Conservation (phyloP, 2,113 vertebrate species). For the Xenopus borealis region DNA sequence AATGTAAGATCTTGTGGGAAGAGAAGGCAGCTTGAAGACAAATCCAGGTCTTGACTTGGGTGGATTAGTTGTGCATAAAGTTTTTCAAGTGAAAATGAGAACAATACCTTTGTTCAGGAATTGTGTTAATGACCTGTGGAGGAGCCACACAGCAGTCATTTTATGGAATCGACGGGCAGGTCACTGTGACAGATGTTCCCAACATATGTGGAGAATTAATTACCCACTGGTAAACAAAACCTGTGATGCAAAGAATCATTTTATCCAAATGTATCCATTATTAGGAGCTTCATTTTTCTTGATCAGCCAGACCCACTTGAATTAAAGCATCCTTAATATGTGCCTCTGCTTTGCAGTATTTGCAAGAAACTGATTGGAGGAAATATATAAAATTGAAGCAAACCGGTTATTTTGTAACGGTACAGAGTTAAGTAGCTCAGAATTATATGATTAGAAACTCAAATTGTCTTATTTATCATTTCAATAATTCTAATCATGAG, state of each 20-base stretch:
- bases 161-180: slow-evolving; percentile 89
- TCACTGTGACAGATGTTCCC: slow-evolving; percentile 97
- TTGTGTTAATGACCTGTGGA: slow-evolving; percentile 88
- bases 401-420: slow-evolving; percentile 60
- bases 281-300: slow-evolving; percentile 93
- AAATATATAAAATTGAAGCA: no score
- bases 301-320: slow-evolving; percentile 78
- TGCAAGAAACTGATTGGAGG: slow-evolving; percentile 20
- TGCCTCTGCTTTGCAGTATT: slow-evolving; percentile 37
- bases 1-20: no score
- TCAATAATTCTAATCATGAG: no score
- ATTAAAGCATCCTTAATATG: slow-evolving; percentile 75
- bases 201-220: slow-evolving; percentile 99
- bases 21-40: no score
- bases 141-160: slow-evolving; percentile 86
- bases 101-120: slow-evolving; percentile 68
- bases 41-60: not conserved
- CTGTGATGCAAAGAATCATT: slow-evolving; percentile 92
- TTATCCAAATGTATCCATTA: slow-evolving; percentile 96
- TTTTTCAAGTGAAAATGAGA: slow-evolving; percentile 12
- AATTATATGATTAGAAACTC: slow-evolving; percentile 80
- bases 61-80: not conserved
- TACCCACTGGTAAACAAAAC: slow-evolving; percentile 99
- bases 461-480: no score
- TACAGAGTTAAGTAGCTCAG: slow-evolving; percentile 69